Base-by-base conservation (phyloP, 2,113 vertebrate species). In the Arenaria interpres region DNA sequence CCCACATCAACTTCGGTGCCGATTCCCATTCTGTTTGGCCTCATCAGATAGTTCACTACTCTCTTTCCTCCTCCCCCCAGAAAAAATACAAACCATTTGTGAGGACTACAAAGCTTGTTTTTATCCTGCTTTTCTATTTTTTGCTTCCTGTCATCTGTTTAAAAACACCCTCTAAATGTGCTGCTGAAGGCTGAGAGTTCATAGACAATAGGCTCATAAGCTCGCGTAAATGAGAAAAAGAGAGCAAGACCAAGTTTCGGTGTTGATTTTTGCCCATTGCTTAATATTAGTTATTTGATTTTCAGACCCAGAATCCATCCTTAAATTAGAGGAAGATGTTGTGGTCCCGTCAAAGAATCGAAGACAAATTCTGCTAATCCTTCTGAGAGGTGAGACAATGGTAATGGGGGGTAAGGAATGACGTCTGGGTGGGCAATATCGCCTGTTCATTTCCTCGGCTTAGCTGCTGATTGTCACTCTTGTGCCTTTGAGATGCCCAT, bases 391-490 rank as follows among this genome's bases (percentile, higher is more conserved):
- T 64, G 83, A 96, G 87, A 59, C 82, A 83, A 59, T 63, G 54
- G 69, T 71, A 51, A 83, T 83, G 90, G 84, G 93, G 89, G 87
- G 77, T 85, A 72, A 90, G 93, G 89, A 97, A 95, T 88, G 94
- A 92, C 3, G 4, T 28, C 66, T 93, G 92, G 92, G 93, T 97
- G 97, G 96, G 95, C 94, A 90, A 95, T 97, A 96, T 95, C 89
- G 84, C 94, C 92, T 95, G 72, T 92, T 97, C 91, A 93, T 96
- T 94, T 97, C 85, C 92, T 95, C 69, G 91, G 96, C 91, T 96
- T 97, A 96, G 94, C 91, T 96, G 28, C 93, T 97, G 96, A 91
- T 97, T 97, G 94, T 97, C 96, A 96, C 94, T 97, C 82, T 92
- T 86, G 87, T 81, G 96, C 96, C 95, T 97, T 62, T 90, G 97